Conservation (phyloP, 2,888 invertebrate genomes). For the Auanema freiburgensis region DNA sequence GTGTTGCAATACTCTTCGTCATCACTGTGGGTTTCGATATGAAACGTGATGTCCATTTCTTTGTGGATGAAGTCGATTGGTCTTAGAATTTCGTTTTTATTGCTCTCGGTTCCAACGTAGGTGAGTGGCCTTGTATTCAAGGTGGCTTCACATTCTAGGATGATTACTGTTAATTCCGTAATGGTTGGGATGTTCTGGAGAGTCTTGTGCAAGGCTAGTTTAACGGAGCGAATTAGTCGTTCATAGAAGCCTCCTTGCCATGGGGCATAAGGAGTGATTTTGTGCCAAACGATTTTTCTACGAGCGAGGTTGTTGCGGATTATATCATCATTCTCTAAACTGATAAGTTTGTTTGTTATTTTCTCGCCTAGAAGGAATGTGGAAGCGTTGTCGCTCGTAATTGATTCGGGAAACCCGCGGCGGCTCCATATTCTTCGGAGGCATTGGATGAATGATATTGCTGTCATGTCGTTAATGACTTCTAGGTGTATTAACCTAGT, state of each 20-base stretch:
- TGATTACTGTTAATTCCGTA: conserved; percentile 57
- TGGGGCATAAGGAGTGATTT: conserved; percentile 65
- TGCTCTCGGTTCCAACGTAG: conserved; percentile 51
- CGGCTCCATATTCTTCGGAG: conserved; percentile 26
- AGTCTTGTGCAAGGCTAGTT: conserved; percentile 61
- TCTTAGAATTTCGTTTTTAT: conserved; percentile 15
- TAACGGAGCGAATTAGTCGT: conserved; percentile 64
- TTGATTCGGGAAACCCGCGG: conserved; percentile 16
- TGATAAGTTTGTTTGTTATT: conserved; percentile 1
- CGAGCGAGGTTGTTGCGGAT: background rate
- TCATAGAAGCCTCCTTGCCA: conserved; percentile 68
- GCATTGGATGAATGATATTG: conserved; percentile 19
- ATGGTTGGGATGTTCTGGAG: conserved; percentile 66
- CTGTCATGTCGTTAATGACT: conserved; percentile 9
- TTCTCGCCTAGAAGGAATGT: conserved; percentile 65
- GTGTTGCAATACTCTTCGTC: too few relatives aligned
- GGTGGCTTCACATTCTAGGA: conserved; percentile 54
- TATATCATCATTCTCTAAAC: background rate
- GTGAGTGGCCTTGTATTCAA: conserved; percentile 65
- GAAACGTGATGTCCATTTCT: background rate
- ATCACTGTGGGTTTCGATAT: too few relatives aligned
- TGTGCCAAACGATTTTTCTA: conserved; percentile 53
- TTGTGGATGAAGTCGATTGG: conserved; percentile 29
- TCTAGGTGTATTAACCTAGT: conserved; percentile 34
- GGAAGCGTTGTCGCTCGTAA: conserved; percentile 52